phyloP scores from a whole-genome alignment of 1,140 invertebrate genomes.

The Anagrus nilaparvatae region DNA sequence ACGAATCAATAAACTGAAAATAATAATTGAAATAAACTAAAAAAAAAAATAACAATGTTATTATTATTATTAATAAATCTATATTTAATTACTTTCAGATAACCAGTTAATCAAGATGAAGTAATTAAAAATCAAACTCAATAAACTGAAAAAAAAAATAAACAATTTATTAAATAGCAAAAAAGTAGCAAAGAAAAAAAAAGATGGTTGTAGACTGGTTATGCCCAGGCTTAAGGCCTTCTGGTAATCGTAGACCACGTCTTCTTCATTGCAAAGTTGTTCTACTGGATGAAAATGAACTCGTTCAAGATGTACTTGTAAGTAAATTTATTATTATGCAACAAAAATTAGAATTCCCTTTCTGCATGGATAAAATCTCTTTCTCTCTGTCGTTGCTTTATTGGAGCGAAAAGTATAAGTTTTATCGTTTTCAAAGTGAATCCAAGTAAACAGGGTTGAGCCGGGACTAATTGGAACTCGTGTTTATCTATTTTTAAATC shows the following conservation, averaged over 20 bases:
- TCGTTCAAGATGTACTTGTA: slow-evolving; percentile 53
- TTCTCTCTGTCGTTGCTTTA: not conserved
- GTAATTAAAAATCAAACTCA: no score
- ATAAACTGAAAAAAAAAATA: slow-evolving; percentile 5
- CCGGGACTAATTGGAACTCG: slow-evolving; percentile 2
- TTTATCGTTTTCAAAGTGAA: no score
- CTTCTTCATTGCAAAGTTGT: slow-evolving; percentile 53
- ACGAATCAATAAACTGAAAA: no score
- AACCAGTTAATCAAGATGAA: no score
- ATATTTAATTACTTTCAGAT: no score
- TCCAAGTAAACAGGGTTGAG: no score
- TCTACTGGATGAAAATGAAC: slow-evolving; percentile 51
- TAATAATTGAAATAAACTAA: no score
- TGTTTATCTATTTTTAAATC: slow-evolving; percentile 8
- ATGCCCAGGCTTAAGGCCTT: slow-evolving; percentile 39
- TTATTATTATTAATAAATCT: no score
- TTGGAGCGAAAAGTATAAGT: not conserved
- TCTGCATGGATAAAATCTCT: not conserved
- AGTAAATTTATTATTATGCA: slow-evolving; percentile 24
- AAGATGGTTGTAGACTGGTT: slow-evolving; percentile 42
- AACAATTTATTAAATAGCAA: slow-evolving; percentile 5
- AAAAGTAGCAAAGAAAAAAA: slow-evolving; percentile 10
- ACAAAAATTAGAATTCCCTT: not conserved
- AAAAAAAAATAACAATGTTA: no score
- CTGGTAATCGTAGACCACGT: slow-evolving; percentile 47